Evolutionary conservation across 2,113 vertebrate species (phyloP).

Genomic region (Hymenochirus boettgeri): DNA sequence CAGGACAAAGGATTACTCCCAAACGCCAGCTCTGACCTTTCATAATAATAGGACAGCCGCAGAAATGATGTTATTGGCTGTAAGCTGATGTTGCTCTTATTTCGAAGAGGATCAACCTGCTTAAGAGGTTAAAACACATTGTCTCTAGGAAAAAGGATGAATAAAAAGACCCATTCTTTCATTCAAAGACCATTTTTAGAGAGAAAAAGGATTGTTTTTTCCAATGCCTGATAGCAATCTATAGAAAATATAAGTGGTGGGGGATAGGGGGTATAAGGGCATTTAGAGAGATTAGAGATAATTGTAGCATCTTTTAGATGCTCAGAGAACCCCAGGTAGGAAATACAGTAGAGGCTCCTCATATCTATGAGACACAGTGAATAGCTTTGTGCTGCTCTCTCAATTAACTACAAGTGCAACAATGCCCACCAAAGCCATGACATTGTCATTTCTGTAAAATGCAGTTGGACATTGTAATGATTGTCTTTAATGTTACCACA

Average conservation of each 20-base stretch:
- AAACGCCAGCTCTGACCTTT: not conserved
- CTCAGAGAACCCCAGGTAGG: not conserved
- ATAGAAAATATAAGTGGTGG: constrained; percentile 11
- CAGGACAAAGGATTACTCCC: not conserved
- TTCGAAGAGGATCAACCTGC: constrained; percentile 6
- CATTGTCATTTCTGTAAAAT: not conserved
- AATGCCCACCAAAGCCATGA: not conserved
- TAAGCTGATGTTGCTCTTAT: constrained; percentile 3
- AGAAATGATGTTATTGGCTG: not conserved
- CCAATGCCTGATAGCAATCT: constrained; percentile 1
- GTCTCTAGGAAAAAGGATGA: constrained; percentile 9
- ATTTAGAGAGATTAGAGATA: constrained; percentile 28
- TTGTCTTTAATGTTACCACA: no score
- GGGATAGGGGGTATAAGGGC: not conserved
- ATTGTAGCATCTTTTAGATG: constrained; percentile 19
- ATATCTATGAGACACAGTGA: no score
- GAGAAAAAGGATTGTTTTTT: constrained; percentile 13
- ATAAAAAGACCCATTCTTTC: constrained; percentile 14
- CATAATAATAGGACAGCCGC: not conserved
- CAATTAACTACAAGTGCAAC: constrained; percentile 20
- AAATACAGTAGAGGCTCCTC: no score
- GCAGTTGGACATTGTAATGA: no score
- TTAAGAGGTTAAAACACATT: constrained; percentile 22
- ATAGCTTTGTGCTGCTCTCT: no score
- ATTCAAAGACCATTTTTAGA: constrained; percentile 12